Evolutionary conservation across 2,113 vertebrate genomes (phyloP), one percentile per base, ranked within the genome.

Genomic region (Myocastor coypus): DNA sequence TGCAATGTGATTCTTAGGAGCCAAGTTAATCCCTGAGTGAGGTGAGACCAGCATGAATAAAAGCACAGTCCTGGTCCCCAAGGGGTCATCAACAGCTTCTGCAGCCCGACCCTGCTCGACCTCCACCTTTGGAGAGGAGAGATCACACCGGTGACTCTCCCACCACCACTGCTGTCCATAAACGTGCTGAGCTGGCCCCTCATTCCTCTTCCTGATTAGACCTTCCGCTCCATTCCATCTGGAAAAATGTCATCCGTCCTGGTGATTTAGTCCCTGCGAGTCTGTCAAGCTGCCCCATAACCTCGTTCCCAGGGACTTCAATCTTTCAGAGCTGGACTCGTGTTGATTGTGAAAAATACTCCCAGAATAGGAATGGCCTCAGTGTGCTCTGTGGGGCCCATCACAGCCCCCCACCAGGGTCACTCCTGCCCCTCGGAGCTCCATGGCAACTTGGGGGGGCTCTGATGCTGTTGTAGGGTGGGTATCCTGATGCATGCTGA

Each of bases 171-270:
- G 73, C 40, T 0, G 4, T 46, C n/a, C 19, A 46, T 24, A 59
- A 71, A 73, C 82, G 73, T 59, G 66, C 90, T 46, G 80, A 64
- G 57, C 13, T n/a, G 52, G 77, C 30, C 32, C 46, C 80, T 55
- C n/a, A 63, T 91, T 71, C 63, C 57, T 93, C 80, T 64, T 92
- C 73, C 91, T 55, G 97, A 73, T 73, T 40, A 93, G 84, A 78
- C 55, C 63, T 64, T 83, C 83, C 37, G 1, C 59, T 91, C 50
- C 1, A 11, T 71, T 97, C 95, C 92, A 55, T 78, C 89, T 63
- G 71, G 92, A 61, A 50, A 61, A 30, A 68, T 30, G 42, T 92
- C 96, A 69, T 88, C 32, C 11, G 24, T 82, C 28, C 40, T 16
- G 77, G 87, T 93, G 96, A 96, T 92, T 92, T 92, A 87, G 84